Evolutionary conservation across 2,888 invertebrate genomes (phyloP).

Genomic region (Eupithecia vulgata): DNA sequence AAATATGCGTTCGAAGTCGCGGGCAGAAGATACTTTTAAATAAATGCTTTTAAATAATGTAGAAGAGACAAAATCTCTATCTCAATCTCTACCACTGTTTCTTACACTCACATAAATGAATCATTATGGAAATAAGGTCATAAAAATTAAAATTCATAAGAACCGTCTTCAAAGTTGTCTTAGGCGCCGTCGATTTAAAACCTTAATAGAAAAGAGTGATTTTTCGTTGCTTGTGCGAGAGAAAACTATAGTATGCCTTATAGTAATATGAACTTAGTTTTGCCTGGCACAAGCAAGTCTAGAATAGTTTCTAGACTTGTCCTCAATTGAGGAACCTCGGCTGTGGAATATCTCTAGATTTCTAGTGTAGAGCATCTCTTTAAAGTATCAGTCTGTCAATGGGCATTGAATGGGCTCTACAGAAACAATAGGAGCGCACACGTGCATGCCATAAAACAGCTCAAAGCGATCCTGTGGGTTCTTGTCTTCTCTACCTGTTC

Average conservation of each 20-base stretch:
- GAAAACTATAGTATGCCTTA: neutral
- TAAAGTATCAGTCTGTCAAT: conserved; percentile 7
- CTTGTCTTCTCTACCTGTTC: conserved; percentile 59
- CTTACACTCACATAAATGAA: neutral
- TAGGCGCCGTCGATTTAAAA: neutral
- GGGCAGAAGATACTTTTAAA: neutral
- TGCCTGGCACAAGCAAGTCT: neutral
- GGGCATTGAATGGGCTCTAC: conserved; percentile 16
- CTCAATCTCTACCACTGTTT: no score
- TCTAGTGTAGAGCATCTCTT: neutral
- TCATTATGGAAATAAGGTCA: neutral
- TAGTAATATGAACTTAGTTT: neutral
- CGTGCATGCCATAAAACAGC: conserved; percentile 69
- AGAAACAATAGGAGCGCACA: conserved; percentile 64
- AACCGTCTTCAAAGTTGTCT: neutral
- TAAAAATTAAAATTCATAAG: neutral
- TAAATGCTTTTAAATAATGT: neutral
- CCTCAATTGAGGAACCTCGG: neutral
- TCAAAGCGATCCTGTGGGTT: conserved; percentile 49
- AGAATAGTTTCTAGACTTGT: neutral
- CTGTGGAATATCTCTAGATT: neutral
- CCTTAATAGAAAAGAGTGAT: neutral
- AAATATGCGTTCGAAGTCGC: neutral
- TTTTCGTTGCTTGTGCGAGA: neutral
- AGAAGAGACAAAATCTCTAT: neutral